These are phyloP conservation scores for Spilosoma lubricipeda DNA, from an alignment of 2,888 invertebrate genomes.

Conservation along the genomic window DNA sequence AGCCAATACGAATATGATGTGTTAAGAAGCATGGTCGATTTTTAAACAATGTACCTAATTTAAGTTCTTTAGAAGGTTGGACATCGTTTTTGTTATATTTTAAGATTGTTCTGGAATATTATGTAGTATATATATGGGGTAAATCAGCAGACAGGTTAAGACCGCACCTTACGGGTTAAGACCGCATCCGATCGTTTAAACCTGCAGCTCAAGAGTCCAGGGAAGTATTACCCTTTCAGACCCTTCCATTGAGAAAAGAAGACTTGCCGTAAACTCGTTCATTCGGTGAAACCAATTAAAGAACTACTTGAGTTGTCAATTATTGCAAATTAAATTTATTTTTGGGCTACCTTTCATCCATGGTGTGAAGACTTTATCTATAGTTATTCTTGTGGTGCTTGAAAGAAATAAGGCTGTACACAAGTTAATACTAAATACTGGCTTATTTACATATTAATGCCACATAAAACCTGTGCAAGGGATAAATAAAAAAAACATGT, in stretches of 20 bases:
- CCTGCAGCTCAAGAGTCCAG: too few species aligned
- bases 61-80: too few species aligned
- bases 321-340: background rate
- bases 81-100: background rate
- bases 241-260: too few species aligned
- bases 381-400: background rate
- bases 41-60: background rate
- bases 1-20: background rate
- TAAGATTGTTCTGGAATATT: background rate
- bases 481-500: constrained; percentile 23
- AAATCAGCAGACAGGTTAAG: too few species aligned
- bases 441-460: constrained; percentile 50
- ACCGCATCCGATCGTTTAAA: too few species aligned
- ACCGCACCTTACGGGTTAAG: too few species aligned
- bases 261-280: too few species aligned
- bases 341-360: background rate
- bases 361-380: background rate
- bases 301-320: background rate
- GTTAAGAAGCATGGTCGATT: background rate
- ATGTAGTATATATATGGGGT: too few species aligned
- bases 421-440: constrained; percentile 35
- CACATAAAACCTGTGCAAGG: constrained; percentile 49
- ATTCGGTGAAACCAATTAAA: too few species aligned
- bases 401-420: constrained; percentile 27
- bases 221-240: too few species aligned